Percentiles rank a stretch among this genome's conserved stretches.
Conservation (phyloP, 2,113 vertebrate genomes). For the Datnioides undecimradiatus region DNA sequence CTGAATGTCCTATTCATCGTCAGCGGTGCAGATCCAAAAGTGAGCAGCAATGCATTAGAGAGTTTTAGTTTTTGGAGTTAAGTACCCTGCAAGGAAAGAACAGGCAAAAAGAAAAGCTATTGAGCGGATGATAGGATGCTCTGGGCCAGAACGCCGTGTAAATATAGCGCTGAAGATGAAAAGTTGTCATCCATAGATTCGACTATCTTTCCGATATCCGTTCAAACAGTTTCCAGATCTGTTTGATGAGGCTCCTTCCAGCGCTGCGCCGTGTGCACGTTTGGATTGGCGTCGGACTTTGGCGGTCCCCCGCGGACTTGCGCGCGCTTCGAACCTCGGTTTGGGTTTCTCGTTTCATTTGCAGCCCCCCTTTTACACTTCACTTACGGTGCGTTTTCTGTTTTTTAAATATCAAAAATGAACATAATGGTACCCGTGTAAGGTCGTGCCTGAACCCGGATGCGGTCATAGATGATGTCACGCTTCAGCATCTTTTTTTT, state of each 20-base stretch:
- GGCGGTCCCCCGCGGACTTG: background rate
- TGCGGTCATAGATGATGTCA: conserved; percentile 23
- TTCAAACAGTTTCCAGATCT: background rate
- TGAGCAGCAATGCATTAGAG: background rate
- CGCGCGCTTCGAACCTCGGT: background rate
- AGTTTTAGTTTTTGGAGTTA: background rate
- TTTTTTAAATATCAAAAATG: background rate
- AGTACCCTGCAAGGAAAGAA: background rate
- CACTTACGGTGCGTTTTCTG: background rate
- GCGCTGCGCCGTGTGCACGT: background rate
- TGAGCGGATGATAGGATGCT: background rate
- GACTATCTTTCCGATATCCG: background rate
- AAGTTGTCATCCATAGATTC: background rate
- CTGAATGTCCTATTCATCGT: conserved; percentile 8
- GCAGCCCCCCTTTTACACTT: background rate
- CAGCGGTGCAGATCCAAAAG: conserved; percentile 10
- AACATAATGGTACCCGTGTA: background rate
- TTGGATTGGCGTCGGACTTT: background rate
- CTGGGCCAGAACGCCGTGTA: background rate
- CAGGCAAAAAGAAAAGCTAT: background rate
- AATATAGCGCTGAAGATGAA: background rate
- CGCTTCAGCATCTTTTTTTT: background rate
- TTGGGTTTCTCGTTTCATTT: background rate
- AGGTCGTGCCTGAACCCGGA: background rate
- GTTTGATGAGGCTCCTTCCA: background rate